Conservation (phyloP, 2,888 invertebrate genomes). For the Andrena camellia region DNA sequence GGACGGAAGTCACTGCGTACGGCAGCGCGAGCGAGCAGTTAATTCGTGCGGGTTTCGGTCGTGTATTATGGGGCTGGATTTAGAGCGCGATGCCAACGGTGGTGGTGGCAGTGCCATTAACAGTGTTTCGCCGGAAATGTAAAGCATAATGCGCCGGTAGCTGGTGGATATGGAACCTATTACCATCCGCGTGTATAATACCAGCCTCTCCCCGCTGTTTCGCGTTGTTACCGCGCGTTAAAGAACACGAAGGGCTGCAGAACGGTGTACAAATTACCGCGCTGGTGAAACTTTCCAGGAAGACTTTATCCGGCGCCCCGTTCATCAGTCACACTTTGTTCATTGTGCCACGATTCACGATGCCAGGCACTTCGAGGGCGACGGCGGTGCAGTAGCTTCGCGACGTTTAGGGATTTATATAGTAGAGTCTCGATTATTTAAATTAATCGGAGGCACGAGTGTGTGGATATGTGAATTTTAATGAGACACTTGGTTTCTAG, state of each 20-base stretch:
- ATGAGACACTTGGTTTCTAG: no score
- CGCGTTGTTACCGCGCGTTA: slow-evolving; percentile 40
- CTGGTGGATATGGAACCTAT: slow-evolving; percentile 74
- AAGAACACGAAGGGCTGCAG: slow-evolving; percentile 26
- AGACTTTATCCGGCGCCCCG: slow-evolving; percentile 1
- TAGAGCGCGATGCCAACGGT: slow-evolving; percentile 52
- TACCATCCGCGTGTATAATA: slow-evolving; percentile 72
- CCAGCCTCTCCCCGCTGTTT: slow-evolving; percentile 55
- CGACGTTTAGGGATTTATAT: background rate
- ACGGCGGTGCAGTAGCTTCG: background rate
- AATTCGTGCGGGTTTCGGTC: slow-evolving; percentile 65
- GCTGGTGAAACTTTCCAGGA: background rate
- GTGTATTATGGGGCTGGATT: slow-evolving; percentile 62
- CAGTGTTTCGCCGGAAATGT: slow-evolving; percentile 76
- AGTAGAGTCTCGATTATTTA: no score
- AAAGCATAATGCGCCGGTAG: slow-evolving; percentile 75
- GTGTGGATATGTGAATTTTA: no score
- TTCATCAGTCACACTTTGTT: slow-evolving; percentile 22
- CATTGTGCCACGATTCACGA: background rate
- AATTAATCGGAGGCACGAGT: no score
- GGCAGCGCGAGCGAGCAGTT: slow-evolving; percentile 60
- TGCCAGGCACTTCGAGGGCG: background rate
- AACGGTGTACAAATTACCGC: slow-evolving; percentile 18
- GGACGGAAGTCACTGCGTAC: slow-evolving; percentile 65
- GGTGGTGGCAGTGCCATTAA: slow-evolving; percentile 74